Evolutionary conservation across 2,797 vertebrate species (phyloP), one percentile per base, ranked within the genome.

Genomic region (Schizopygopsis malacanthus): DNA sequence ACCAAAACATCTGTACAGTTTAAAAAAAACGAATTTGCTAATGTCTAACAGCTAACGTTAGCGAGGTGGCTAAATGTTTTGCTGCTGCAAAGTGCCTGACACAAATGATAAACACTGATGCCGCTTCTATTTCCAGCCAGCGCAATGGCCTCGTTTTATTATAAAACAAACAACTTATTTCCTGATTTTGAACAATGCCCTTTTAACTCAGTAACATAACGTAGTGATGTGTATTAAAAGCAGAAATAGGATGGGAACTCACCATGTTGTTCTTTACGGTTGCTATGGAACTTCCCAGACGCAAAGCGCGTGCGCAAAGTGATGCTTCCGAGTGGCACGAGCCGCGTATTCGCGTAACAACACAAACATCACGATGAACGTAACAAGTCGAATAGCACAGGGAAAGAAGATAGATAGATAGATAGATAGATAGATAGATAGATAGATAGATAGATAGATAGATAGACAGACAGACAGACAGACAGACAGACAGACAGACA

Each of bases 201-300:
- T 80, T 81, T 59, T 10, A n/a, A 12, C 0, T 41, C 0, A 12
- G 9, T 22, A 65, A 71, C 6, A 13, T 4, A 39, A 0, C 7
- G 50, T 1, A 25, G 4, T 52, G 78, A 33, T 1, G 39, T 63
- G 4, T 52, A 45, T 45, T 41, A 69, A 8, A 69, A 13, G 45
- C 52, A 63, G 71, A 79, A 22, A 25, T 73, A 52, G 11, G 70
- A 77, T 83, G 67, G 70, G 52, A 63, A 93, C 95, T 94, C 90
- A 96, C 95, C 95, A 96, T 96, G 90, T 92, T 92, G 89, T 88
- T 89, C 87, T 89, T 90, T 89, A 88, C 80, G 94, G 96, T 96
- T 96, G 96, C 96, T 96, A 96, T 90, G 95, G 95, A 92, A 88
- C 91, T 7, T 28, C 45, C 47, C 87, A 61, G 86, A 87, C 28